Base-by-base conservation (phyloP, 1,140 invertebrate genomes). In the Trigoniulus corallinus region DNA sequence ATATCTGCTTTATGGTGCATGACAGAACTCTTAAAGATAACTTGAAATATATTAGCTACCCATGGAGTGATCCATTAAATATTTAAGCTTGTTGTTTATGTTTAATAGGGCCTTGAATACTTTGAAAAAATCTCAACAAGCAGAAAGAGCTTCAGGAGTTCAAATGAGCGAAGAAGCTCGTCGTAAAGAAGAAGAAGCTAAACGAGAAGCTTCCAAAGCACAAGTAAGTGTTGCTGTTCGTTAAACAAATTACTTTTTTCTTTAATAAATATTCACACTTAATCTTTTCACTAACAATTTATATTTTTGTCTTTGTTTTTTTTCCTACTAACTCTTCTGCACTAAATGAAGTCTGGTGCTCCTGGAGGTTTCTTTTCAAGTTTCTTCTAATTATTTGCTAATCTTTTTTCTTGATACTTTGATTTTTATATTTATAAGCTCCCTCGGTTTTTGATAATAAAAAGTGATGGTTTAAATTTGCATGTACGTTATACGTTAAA, bases 101-200 rank as follows among this genome's bases (percentile, higher is more conserved):
- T 47, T 51, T 74, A 73, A 40, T 67, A 89, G 85, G 67, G 79
- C 83, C 69, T 72, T 89, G 60, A 64, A 63, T 29, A 65, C 61
- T 39, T 50, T 68, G 49, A 70, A 68, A 54, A 49, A 64, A 51
- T 64, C 59, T 47, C 64, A 67, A 52, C 63, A 67, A 58, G 61
- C 62, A 23, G 67, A 69, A 48, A 66, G 67, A 48, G 64, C 64
- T 54, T 65, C 64, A 50, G 67, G 61, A 56, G 64, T 66, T n/a
- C 64, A 68, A 54, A 54, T 66, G 23, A 48, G 67, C 42, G 67
- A 69, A 52, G 67, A 68, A 50, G 65, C 67, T 10, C 53, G 66
- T 26, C 63, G 62, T 53, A 55, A 65, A 46, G 65, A 68, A 48
- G 61, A 62, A n/a, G 60, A 87, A 79, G 77, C 78, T 62, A 84